Evolutionary conservation across 2,113 vertebrate genomes (phyloP), one percentile per base, ranked within the genome.

Genomic region (Natator depressus): DNA sequence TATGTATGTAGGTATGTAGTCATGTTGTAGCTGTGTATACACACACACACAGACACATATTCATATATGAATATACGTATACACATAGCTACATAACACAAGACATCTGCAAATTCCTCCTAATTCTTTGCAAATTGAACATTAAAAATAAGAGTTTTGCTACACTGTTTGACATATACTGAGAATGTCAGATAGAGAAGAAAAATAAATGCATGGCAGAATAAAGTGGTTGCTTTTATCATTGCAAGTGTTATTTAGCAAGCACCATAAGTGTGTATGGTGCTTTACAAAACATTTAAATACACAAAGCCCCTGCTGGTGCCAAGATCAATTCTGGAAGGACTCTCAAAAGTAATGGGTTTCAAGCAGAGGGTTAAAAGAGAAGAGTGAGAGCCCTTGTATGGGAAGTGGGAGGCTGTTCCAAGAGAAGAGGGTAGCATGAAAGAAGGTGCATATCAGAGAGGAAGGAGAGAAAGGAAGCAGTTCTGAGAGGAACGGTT

Each of bases 61-160:
- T 10, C 20, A 55, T 69, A 90, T 24, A 72, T 80, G 94, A 82
- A 31, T 5, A 84, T 2, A 79, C 2, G 5, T 8, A 62, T 49
- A 1, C 72, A 69, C 17, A 54, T 83, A 94, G 84, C 50, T 83
- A 50, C 38, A 89, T 80, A 65, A 69, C 89, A 91, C 47, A 78
- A 78, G 19, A n/a, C 65, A 38, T 11, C 57, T 89, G 17, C 6
- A 78, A 27, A 89, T 3, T 25, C 13, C 87, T 5, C 42, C 78
- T 62, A 72, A 4, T 54, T 13, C 75, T 47, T 27, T 72, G 76
- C 76, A 72, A 94, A 93, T 1, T 8, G 35, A 90, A 91, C 8
- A 11, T 20, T 42, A 42, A 4, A 92, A 84, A 88, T 25, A 82
- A n/a, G 24, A 51, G 10, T 88, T 93, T 94, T 92, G 2, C 25